Base-by-base conservation (phyloP, 2,797 vertebrate genomes). In the Myotis vivesi region DNA sequence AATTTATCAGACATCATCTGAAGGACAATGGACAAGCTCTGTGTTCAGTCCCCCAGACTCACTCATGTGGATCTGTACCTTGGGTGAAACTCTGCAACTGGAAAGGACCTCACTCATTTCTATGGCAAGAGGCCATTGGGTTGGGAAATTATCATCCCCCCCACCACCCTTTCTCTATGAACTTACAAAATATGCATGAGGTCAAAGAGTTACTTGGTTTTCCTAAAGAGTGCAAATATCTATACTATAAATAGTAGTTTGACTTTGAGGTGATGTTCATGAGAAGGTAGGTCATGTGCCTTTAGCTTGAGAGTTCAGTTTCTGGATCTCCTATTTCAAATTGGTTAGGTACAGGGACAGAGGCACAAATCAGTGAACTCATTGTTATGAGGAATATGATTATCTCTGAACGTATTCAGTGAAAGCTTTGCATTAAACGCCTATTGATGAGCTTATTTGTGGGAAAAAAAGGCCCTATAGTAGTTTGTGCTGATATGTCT, bases 301-400 rank as follows among this genome's bases (percentile, higher is more conserved):
- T 62, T 53, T 77, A 55, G 38, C 8, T 59, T 73, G 36, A 77
- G 19, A 90, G 1, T 62, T 30, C 4, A 0, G 28, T 15, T 88
- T 95, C 53, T 79, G 25, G 7, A 76, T 84, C 6, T 89, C 49
- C 25, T 71, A 66, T 95, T 96, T 92, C 20, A 89, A 36, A 85
- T n/a, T 59, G 11, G 1, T 75, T 5, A 81, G 25, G n/a, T 53
- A 4, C 17, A 89, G 25, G 11, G 3, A 66, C 8, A 62, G 38
- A 92, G 5, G 4, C 44, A 19, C 13, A 64, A 38, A 53, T 88
- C n/a, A 77, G 49, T 3, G 89, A 38, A 28, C 2, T 83, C 16
- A 17, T 15, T 77, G 7, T 93, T 38, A 30, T 30, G 28, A 62
- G 59, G 59, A 62, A 62, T 19, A 79, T 77, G 28, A 25, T 9